Percentiles rank a stretch among this genome's conserved stretches.
Evolutionary conservation across 2,888 invertebrate genomes (phyloP).

Genomic region (Isoperla grammatica): DNA sequence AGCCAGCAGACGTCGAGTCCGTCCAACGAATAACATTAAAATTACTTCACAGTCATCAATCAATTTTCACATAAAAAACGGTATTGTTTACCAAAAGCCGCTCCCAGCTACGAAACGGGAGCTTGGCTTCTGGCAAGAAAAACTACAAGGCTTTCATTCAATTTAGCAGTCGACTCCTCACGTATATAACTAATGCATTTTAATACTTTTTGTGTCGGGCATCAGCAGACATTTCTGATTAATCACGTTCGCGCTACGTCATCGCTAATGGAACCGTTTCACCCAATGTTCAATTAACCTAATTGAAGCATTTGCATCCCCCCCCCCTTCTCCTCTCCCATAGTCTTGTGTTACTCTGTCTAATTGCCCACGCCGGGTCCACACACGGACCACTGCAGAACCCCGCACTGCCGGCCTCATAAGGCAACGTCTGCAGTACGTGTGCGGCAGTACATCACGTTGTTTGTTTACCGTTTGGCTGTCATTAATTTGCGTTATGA

Average conservation of each 20-base stretch:
- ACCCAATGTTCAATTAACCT: slow-evolving; percentile 50
- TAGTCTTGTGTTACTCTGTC: slow-evolving; percentile 10
- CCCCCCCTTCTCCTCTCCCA: background rate
- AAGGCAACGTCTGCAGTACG: no score
- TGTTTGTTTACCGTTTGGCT: slow-evolving; percentile 9
- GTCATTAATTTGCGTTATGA: slow-evolving; percentile 15
- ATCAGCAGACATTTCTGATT: slow-evolving; percentile 37
- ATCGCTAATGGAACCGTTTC: slow-evolving; percentile 47
- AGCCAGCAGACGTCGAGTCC: no score
- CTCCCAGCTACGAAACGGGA: background rate
- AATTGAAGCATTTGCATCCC: slow-evolving; percentile 44
- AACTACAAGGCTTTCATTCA: slow-evolving; percentile 3
- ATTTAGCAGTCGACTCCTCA: background rate
- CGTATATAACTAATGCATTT: slow-evolving; percentile 3
- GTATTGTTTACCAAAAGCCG: slow-evolving; percentile 10
- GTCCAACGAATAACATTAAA: background rate
- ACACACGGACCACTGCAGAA: no score
- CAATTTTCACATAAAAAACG: background rate
- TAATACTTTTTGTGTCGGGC: slow-evolving; percentile 4
- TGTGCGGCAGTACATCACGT: no score
- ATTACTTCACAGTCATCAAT: background rate
- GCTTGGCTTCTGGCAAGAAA: background rate
- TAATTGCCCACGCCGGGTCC: slow-evolving; percentile 2
- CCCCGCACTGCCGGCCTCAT: no score
- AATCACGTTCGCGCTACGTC: slow-evolving; percentile 42